Evolutionary conservation across 2,113 vertebrate species (phyloP).

Genomic region (Hassar affinis): DNA sequence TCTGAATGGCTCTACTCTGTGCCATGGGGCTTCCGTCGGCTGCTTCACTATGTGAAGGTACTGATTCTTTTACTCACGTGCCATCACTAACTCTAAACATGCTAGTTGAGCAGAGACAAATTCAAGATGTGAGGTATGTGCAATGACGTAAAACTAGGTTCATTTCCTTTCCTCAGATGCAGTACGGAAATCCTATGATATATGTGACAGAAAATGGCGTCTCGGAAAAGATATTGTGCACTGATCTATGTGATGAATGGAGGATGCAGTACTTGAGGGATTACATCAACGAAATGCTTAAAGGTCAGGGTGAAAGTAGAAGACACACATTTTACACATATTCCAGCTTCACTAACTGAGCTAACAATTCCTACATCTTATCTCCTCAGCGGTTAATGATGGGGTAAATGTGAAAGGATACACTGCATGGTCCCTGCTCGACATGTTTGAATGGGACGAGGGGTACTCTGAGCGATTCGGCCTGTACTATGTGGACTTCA

Average conservation of each 20-base stretch:
- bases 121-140: neutral
- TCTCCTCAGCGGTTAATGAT: conserved; percentile 80
- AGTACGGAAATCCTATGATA: conserved; percentile 84
- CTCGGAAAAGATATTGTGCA: conserved; percentile 77
- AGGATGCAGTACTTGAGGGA: conserved; percentile 85
- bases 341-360: neutral
- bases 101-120: neutral
- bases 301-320: conserved; percentile 74
- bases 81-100: neutral
- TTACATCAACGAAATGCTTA: conserved; percentile 89
- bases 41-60: conserved; percentile 90
- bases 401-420: conserved; percentile 85
- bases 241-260: conserved; percentile 85
- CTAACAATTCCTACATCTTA: neutral
- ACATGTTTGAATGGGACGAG: conserved; percentile 91
- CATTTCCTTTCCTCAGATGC: conserved; percentile 70
- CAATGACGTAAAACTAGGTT: neutral
- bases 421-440: conserved; percentile 87
- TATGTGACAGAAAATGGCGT: conserved; percentile 89
- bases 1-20: conserved; percentile 79
- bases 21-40: conserved; percentile 78
- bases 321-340: neutral
- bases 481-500: conserved; percentile 85
- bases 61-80: neutral
- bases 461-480: conserved; percentile 85